A percentile compares a stretch with the other conserved stretches of the same genome.
Conservation (phyloP, 2,888 invertebrate species). For the Parnassius glacialis region DNA sequence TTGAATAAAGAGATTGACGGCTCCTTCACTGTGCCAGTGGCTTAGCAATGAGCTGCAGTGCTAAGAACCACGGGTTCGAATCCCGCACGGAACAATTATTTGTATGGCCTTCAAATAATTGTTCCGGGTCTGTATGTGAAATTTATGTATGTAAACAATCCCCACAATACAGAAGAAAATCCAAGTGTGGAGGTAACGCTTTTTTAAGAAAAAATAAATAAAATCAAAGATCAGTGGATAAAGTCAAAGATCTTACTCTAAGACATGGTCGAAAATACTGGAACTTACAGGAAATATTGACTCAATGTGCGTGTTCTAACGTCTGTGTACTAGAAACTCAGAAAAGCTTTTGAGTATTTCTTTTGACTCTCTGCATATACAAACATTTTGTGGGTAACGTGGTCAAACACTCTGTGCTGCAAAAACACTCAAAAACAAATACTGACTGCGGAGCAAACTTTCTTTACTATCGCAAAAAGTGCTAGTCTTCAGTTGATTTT, state of each 20-base stretch:
- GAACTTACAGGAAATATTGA: constrained; percentile 21
- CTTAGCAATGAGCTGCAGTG: too few species aligned
- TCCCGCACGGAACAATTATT: too few species aligned
- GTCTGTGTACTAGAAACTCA: constrained; percentile 12
- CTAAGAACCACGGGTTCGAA: too few species aligned
- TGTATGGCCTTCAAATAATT: too few species aligned
- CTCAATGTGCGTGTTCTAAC: constrained; percentile 20
- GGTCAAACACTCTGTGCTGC: constrained; percentile 16
- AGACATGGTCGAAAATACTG: constrained; percentile 25
- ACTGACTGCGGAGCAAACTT: constrained; percentile 10
- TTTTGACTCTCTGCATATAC: constrained; percentile 18
- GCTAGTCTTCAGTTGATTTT: constrained; percentile 21
- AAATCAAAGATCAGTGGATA: constrained; percentile 14
- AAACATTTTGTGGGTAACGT: constrained; percentile 18
- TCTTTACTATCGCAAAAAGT: constrained; percentile 16
- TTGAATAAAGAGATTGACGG: too few species aligned
- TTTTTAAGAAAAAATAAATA: constrained; percentile 3
- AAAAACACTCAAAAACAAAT: constrained; percentile 17
- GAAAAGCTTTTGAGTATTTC: constrained; percentile 20
- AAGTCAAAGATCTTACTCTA: constrained; percentile 25
- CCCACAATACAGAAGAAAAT: too few species aligned
- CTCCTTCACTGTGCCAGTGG: too few species aligned
- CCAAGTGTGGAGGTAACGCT: too few species aligned
- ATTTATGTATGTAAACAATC: too few species aligned
- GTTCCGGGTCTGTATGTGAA: too few species aligned